Percentiles rank a stretch among this genome's conserved stretches.
Conservation (phyloP, 2,888 invertebrate genomes). For the Drosophila macrospina region DNA sequence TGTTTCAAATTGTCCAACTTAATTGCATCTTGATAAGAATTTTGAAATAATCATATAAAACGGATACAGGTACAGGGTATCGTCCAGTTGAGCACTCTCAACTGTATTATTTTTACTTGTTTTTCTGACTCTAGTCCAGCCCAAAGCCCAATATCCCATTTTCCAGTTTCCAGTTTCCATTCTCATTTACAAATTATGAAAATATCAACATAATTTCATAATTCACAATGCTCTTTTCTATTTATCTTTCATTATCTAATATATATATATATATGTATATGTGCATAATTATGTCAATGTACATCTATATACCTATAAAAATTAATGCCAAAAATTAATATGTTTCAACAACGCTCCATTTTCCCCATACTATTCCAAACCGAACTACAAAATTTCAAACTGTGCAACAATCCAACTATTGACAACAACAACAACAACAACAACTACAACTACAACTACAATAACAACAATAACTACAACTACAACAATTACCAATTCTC, state of each 20-base stretch:
- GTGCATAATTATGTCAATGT: constrained; percentile 12
- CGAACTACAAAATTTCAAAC: constrained; percentile 63
- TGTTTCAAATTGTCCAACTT: too few relatives aligned
- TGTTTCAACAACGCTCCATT: constrained; percentile 70
- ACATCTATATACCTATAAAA: constrained; percentile 15
- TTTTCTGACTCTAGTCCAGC: constrained; percentile 21
- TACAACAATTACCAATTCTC: constrained; percentile 33
- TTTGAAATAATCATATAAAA: not conserved
- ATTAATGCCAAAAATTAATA: constrained; percentile 58
- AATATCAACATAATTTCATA: constrained; percentile 62
- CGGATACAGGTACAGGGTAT: constrained; percentile 47
- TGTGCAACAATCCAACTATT: constrained; percentile 51
- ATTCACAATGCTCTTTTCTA: constrained; percentile 60
- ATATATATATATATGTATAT: constrained; percentile 24
- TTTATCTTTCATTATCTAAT: constrained; percentile 54
- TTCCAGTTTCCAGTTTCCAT: too few relatives aligned
- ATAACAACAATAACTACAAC: constrained; percentile 49
- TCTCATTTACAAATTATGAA: constrained; percentile 27
- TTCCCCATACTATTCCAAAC: constrained; percentile 58
- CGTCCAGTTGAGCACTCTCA: constrained; percentile 46
- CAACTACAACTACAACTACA: constrained; percentile 42
- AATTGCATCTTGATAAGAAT: not conserved
- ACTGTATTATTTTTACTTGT: constrained; percentile 32
- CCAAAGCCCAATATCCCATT: not conserved
- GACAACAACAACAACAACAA: constrained; percentile 55